These are phyloP conservation scores for Herpetotheres cachinnans DNA, from an alignment of 2,113 vertebrate genomes.

Conservation along the genomic window DNA sequence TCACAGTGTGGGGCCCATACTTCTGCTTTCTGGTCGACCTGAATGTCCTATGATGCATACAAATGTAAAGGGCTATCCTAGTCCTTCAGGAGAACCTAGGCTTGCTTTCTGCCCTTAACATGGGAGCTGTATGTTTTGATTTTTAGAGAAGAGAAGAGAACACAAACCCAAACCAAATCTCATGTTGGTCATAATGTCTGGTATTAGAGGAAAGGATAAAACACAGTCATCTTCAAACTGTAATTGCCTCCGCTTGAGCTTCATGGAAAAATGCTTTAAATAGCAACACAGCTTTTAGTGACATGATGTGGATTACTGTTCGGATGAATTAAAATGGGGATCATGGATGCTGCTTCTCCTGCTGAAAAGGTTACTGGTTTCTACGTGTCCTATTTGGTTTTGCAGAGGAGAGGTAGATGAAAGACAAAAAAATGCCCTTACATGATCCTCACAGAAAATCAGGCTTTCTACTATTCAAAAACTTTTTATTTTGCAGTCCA, in stretches of 20 bases:
- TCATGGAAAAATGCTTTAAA: conserved; percentile 6
- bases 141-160: neutral
- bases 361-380: neutral
- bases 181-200: neutral
- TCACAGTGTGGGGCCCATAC: neutral
- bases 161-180: neutral
- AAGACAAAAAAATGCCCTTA: neutral
- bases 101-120: neutral
- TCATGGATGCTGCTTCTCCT: neutral
- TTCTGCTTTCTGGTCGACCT: neutral
- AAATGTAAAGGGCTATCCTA: neutral
- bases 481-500: neutral
- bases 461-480: neutral
- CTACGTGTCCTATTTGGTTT: conserved; percentile 16
- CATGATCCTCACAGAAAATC: neutral
- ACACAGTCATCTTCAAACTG: neutral
- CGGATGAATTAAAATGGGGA: neutral
- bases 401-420: neutral
- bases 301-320: neutral
- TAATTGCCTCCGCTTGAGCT: conserved; percentile 8
- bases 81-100: neutral
- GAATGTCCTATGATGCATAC: neutral
- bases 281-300: neutral
- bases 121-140: neutral
- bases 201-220: neutral